A percentile compares a stretch with the other conserved stretches of the same genome.
Evolutionary conservation across 2,888 invertebrate species (phyloP).

Genomic region (Pollenia labialis): DNA sequence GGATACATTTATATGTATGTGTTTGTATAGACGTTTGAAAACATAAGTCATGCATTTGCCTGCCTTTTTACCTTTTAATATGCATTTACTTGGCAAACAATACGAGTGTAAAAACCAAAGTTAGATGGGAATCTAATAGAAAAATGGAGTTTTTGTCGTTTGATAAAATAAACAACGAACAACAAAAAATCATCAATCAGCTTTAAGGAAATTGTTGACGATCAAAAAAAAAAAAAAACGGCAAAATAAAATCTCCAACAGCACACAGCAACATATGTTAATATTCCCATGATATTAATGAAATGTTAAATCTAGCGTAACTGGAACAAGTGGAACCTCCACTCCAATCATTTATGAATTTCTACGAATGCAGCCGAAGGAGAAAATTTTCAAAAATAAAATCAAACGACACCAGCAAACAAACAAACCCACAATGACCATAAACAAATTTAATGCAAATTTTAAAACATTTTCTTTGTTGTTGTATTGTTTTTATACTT

Average conservation of each 20-base stretch:
- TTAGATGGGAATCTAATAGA: conserved; percentile 64
- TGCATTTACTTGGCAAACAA: conserved; percentile 57
- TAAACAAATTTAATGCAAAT: conserved; percentile 74
- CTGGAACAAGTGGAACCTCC: conserved; percentile 74
- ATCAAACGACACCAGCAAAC: conserved; percentile 36
- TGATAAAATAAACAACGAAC: conserved; percentile 39
- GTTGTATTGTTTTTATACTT: conserved; percentile 14
- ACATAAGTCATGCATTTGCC: conserved; percentile 68
- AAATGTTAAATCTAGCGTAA: conserved; percentile 75
- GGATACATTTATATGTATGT: conserved; percentile 1
- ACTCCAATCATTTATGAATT: conserved; percentile 67
- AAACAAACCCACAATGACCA: conserved; percentile 69
- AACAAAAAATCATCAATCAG: conserved; percentile 56
- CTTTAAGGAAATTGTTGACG: conserved; percentile 58
- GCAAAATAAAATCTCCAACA: conserved; percentile 15
- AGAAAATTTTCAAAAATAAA: conserved; percentile 14
- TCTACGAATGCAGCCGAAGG: conserved; percentile 73
- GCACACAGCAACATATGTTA: conserved; percentile 61
- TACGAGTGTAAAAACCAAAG: conserved; percentile 25
- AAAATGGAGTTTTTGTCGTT: conserved; percentile 50
- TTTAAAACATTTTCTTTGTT: conserved; percentile 18
- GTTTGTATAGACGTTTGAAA: background rate
- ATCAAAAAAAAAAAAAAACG: conserved; percentile 29
- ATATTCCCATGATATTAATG: conserved; percentile 72
- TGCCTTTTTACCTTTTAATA: conserved; percentile 58